Conservation (phyloP, 2,888 invertebrate genomes). For the Zhengitettix transpicula region DNA sequence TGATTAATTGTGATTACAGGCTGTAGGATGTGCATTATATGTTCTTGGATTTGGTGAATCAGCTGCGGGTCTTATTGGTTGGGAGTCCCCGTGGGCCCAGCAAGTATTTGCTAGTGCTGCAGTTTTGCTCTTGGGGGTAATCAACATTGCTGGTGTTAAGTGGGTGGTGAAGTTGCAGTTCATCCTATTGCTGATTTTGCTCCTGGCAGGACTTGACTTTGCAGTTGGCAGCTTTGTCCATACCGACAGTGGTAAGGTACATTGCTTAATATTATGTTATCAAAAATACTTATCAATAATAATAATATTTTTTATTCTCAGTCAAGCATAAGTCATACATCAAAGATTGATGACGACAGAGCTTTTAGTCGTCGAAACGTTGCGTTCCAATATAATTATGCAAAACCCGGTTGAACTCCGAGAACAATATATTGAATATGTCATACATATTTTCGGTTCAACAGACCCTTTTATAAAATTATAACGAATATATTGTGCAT, state of each 20-base stretch:
- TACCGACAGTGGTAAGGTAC: slow-evolving; percentile 43
- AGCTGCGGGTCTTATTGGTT: slow-evolving; percentile 67
- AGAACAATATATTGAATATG: too few species aligned
- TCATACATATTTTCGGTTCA: too few species aligned
- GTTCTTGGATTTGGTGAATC: slow-evolving; percentile 95
- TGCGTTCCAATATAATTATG: too few species aligned
- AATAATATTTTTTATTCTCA: too few species aligned
- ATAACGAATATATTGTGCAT: too few species aligned
- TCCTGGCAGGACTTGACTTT: slow-evolving; percentile 83
- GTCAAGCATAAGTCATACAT: too few species aligned
- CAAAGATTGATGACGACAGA: too few species aligned
- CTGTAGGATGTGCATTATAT: slow-evolving; percentile 90
- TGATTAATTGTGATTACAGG: slow-evolving; percentile 36
- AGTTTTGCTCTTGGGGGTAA: slow-evolving; percentile 68
- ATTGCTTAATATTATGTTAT: too few species aligned
- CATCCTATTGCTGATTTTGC: slow-evolving; percentile 63
- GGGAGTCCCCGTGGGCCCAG: slow-evolving; percentile 54
- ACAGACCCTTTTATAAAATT: too few species aligned
- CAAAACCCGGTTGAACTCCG: too few species aligned
- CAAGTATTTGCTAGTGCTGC: slow-evolving; percentile 77
- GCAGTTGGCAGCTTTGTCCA: slow-evolving; percentile 82
- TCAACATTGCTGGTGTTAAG: slow-evolving; percentile 92
- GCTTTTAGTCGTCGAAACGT: too few species aligned
- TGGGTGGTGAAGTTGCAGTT: slow-evolving; percentile 96
- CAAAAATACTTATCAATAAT: too few species aligned